Evolutionary conservation across 2,113 vertebrate genomes (phyloP).

Genomic region (Ariopsis seemanni): DNA sequence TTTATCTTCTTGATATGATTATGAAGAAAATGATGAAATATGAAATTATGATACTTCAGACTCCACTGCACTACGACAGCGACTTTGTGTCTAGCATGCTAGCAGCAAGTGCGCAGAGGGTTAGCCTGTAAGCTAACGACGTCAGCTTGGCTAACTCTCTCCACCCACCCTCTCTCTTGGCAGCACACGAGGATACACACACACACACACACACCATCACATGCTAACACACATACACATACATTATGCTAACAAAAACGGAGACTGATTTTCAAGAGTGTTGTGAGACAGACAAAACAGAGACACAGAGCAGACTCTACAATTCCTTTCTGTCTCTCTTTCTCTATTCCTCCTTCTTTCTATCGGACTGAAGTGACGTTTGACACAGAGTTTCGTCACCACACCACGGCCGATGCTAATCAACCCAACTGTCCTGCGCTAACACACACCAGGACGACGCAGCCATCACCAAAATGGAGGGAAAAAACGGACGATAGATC

Average conservation of each 20-base stretch:
- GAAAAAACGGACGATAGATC: conserved; percentile 17
- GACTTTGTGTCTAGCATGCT: conserved; percentile 24
- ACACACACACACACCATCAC: conserved; percentile 22
- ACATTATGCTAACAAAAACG: not conserved
- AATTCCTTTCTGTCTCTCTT: not conserved
- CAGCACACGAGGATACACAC: conserved; percentile 23
- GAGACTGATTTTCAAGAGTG: not conserved
- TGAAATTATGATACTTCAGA: not conserved
- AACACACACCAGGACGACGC: conserved; percentile 22
- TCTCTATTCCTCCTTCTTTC: not conserved
- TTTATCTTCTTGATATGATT: not conserved
- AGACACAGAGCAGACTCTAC: not conserved
- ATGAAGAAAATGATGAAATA: not conserved
- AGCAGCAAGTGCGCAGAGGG: conserved; percentile 27
- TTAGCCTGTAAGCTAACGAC: conserved; percentile 37
- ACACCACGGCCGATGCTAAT: conserved; percentile 15
- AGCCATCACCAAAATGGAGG: conserved; percentile 49
- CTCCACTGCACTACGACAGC: not conserved
- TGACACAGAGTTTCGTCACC: conserved; percentile 28
- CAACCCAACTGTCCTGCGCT: conserved; percentile 7
- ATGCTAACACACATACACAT: conserved; percentile 8
- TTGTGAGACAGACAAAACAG: conserved; percentile 4
- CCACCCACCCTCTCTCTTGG: conserved; percentile 5
- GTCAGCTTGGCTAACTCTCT: conserved; percentile 42
- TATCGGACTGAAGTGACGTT: conserved; percentile 19